phyloP scores from a whole-genome alignment of 2,888 invertebrate genomes.

The Brenthis hecate region DNA sequence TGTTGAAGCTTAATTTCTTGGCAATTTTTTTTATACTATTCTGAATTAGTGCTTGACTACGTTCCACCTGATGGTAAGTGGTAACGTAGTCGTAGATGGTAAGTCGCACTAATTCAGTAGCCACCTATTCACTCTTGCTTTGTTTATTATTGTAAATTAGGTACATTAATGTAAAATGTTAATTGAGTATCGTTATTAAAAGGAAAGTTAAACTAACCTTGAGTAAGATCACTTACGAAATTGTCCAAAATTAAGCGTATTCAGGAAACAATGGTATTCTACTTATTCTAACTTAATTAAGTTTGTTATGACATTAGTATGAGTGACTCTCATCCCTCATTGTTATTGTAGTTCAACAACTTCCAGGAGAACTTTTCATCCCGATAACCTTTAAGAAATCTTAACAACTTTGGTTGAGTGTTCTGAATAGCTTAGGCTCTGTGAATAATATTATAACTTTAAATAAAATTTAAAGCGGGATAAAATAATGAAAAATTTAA shows the following conservation, averaged over 20 bases:
- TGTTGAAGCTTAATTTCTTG: no score
- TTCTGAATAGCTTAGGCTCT: conserved; percentile 11
- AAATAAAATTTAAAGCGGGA: not conserved
- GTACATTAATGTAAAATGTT: no score
- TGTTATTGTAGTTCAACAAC: conserved; percentile 20
- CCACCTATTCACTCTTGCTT: no score
- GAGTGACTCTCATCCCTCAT: conserved; percentile 22
- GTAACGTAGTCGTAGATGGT: no score
- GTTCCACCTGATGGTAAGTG: no score
- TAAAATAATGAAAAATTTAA: not conserved
- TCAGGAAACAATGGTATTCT: conserved; percentile 15
- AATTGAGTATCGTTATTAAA: no score
- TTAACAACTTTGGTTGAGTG: conserved; percentile 14
- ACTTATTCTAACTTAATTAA: not conserved
- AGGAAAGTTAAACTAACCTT: not conserved
- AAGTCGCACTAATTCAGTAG: no score
- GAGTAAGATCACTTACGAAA: not conserved
- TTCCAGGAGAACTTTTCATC: conserved; percentile 20
- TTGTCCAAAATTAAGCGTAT: conserved; percentile 5
- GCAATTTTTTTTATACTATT: no score
- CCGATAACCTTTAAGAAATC: conserved; percentile 26
- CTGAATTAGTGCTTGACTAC: no score
- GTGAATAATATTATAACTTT: conserved; percentile 21
- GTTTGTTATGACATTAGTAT: conserved; percentile 13
- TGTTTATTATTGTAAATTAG: no score